Conservation (phyloP, 2,888 invertebrate genomes). For the Fabriciana adippe region DNA sequence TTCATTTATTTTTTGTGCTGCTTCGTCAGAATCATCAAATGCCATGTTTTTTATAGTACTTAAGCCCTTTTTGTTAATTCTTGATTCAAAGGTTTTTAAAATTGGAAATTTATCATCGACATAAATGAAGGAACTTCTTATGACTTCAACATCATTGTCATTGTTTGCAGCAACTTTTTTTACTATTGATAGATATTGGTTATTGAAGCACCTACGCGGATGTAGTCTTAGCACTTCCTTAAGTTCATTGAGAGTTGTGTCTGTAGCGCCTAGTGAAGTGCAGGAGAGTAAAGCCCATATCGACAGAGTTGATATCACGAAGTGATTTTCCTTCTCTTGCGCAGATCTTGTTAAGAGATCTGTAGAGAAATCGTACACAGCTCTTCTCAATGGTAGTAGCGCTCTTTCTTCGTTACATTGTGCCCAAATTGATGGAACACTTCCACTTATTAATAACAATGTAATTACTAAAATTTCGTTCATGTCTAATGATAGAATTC, state of each 20-base stretch:
- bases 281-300: constrained; percentile 64
- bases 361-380: constrained; percentile 48
- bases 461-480: constrained; percentile 43
- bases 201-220: constrained; percentile 61
- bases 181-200: constrained; percentile 56
- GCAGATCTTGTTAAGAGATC: constrained; percentile 45
- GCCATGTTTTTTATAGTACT: constrained; percentile 52
- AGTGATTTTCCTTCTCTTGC: constrained; percentile 65
- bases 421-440: constrained; percentile 41
- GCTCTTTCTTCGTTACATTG: constrained; percentile 46
- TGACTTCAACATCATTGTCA: constrained; percentile 48
- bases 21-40: constrained; percentile 49
- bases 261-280: constrained; percentile 60
- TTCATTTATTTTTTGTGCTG: constrained; percentile 59
- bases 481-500: constrained; percentile 14
- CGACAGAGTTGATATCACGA: constrained; percentile 62
- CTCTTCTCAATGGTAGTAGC: constrained; percentile 40
- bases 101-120: constrained; percentile 52
- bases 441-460: constrained; percentile 38
- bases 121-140: constrained; percentile 59
- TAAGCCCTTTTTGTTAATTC: constrained; percentile 47
- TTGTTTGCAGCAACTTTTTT: constrained; percentile 43
- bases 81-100: constrained; percentile 48
- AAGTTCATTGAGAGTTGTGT: constrained; percentile 56
- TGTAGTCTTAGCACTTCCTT: constrained; percentile 54